Conservation (phyloP, 2,797 vertebrate species). For the Cephalopachus bancanus region DNA sequence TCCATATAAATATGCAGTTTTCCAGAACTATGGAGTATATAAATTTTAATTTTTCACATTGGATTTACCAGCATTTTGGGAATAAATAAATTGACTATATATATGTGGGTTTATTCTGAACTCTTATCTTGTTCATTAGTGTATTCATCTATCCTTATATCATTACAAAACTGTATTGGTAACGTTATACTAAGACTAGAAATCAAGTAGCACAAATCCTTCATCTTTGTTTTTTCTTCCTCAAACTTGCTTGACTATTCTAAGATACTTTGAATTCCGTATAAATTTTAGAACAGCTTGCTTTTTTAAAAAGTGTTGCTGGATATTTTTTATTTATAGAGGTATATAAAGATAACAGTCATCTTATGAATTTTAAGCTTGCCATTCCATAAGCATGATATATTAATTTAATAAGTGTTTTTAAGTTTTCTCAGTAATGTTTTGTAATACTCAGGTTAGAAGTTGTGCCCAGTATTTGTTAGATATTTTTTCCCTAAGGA, state of each 20-base stretch:
- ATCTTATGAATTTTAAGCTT: background rate
- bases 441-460: background rate
- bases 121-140: background rate
- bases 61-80: background rate
- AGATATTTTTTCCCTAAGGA: background rate
- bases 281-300: background rate
- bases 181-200: background rate
- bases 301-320: background rate
- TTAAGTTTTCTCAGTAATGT: background rate
- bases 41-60: background rate
- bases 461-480: background rate
- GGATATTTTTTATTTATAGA: background rate
- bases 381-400: background rate
- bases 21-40: background rate
- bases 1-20: background rate
- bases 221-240: background rate
- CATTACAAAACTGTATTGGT: background rate
- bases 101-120: background rate
- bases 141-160: background rate
- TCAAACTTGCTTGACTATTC: background rate
- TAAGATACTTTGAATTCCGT: background rate
- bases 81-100: background rate
- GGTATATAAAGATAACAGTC: background rate
- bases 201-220: background rate
- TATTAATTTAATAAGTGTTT: background rate